Evolutionary conservation across 2,797 vertebrate species (phyloP).

Genomic region (Sebastes jordani): DNA sequence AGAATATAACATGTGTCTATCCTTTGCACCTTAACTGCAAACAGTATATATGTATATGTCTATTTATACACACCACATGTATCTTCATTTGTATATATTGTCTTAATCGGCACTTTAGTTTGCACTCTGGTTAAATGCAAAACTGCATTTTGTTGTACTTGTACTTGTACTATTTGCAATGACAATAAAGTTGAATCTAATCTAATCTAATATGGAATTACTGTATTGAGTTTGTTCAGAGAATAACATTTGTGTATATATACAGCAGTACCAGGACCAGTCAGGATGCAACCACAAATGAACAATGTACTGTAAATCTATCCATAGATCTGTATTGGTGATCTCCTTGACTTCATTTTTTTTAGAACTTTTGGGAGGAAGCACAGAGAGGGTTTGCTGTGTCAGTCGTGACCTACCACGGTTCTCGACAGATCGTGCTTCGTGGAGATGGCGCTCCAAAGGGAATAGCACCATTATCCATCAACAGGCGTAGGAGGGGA

Average conservation of each 20-base stretch:
- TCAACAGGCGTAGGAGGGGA: slow-evolving; percentile 69
- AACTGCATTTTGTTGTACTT: no score
- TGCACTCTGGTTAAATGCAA: no score
- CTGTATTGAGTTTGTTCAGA: not conserved
- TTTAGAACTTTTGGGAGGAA: slow-evolving; percentile 1
- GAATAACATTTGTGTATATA: not conserved
- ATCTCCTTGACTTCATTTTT: slow-evolving; percentile 23
- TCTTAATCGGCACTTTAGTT: accelerated
- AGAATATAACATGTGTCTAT: no score
- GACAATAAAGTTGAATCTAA: not conserved
- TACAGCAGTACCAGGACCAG: not conserved
- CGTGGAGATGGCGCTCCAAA: slow-evolving; percentile 62
- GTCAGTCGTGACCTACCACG: slow-evolving; percentile 74
- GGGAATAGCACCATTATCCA: slow-evolving; percentile 72
- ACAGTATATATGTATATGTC: no score
- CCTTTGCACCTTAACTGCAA: no score
- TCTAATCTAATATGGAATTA: not conserved
- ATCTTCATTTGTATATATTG: no score
- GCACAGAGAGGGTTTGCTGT: slow-evolving; percentile 33
- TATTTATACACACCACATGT: no score
- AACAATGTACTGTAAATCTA: not conserved
- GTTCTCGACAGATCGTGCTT: slow-evolving; percentile 67
- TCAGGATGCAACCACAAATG: not conserved
- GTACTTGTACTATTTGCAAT: no score
- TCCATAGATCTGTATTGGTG: not conserved